phyloP scores from a whole-genome alignment of 2,888 invertebrate species.

The Temnothorax ravouxi region DNA sequence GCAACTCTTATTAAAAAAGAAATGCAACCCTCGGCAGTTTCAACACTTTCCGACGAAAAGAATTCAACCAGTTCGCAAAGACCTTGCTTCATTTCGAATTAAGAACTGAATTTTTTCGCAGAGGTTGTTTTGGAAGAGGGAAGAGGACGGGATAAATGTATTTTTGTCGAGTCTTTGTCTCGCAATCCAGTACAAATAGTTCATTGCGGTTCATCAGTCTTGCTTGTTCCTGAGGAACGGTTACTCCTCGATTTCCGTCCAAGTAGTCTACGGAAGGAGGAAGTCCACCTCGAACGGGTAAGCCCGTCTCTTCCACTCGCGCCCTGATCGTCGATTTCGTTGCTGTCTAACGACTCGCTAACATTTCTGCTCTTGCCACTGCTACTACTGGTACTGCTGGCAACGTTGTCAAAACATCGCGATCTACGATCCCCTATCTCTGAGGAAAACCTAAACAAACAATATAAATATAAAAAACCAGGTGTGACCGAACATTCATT shows the following conservation, averaged over 20 bases:
- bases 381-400: conserved; percentile 82
- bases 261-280: conserved; percentile 88
- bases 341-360: conserved; percentile 75
- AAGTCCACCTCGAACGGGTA: conserved; percentile 88
- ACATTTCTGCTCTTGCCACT: conserved; percentile 73
- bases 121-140: background rate
- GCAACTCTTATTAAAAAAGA: background rate
- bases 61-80: background rate
- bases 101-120: background rate
- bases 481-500: background rate
- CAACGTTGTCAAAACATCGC: conserved; percentile 83
- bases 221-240: conserved; percentile 65
- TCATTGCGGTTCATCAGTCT: conserved; percentile 62
- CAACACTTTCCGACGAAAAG: background rate
- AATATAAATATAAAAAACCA: background rate
- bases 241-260: conserved; percentile 82
- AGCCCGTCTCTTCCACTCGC: conserved; percentile 83
- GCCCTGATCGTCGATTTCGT: conserved; percentile 71
- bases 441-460: conserved; percentile 83
- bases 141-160: conserved; percentile 57
- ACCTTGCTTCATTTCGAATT: background rate
- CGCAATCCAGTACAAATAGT: conserved; percentile 28
- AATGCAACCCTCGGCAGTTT: background rate
- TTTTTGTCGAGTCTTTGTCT: conserved; percentile 54
- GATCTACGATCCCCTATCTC: conserved; percentile 84